Base-by-base conservation (phyloP, 2,797 vertebrate species). In the Sebastes oblongus region DNA sequence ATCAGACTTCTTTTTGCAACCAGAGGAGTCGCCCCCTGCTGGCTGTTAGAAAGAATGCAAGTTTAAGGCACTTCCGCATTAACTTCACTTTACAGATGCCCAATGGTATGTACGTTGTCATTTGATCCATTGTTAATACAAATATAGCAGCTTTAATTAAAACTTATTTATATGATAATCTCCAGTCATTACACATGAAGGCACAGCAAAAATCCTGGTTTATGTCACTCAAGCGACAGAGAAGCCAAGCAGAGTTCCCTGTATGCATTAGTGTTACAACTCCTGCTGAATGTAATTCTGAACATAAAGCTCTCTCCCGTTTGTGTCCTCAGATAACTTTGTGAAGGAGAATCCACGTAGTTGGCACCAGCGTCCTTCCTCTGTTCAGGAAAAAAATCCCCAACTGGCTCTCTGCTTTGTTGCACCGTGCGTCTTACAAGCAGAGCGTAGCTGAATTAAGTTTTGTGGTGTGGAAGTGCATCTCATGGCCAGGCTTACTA, bases 271-370 rank as follows among this genome's bases (percentile, higher is more conserved):
- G 22, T 72, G 65, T 65, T 75, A 55, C 74, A 74, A 5, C 85
- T 79, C 72, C 61, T 68, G 78, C 82, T 83, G 64, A 55, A 83
- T 88, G 34, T 73, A 24, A 75, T 72, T 66, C 66, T 30, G 8
- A 42, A 64, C 54, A 73, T 52, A 36, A 77, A 86, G 66, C 25
- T 74, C 56, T 46, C 39, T 67, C 32, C 5, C 29, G 3, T 72
- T 42, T 56, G 82, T 76, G 83, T 85, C 74, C 75, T 81, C 77
- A 66, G 90, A 90, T 92, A 89, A 82, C 83, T 91, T 84, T 86
- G 78, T 78, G 74, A 75, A 50, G 75, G 70, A 81, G 80, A 88
- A 72, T 80, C 77, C 55, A 70, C 42, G 42, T 25, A n/a, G 72
- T 66, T 80, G 80, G 30, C 75, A 83, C 72, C 72, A 42, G 67